Base-by-base conservation (phyloP, 2,888 invertebrate species). In the Stenichneumon culpator region DNA sequence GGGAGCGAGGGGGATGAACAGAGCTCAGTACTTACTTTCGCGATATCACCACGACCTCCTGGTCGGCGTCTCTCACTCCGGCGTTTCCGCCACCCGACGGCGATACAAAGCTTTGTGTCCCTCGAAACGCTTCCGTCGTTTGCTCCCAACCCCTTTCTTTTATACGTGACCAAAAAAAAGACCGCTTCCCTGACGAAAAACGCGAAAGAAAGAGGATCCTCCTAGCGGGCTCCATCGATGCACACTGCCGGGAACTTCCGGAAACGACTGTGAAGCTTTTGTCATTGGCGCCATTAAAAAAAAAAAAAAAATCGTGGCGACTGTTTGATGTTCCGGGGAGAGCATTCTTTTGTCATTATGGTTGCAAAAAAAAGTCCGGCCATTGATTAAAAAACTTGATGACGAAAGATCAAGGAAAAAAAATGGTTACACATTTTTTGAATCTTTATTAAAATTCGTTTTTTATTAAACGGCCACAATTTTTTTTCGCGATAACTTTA, bases 81-180 rank as follows among this genome's bases (percentile, higher is more conserved):
- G 73, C 70, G 47, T 68, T 69, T 70, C 78, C 77, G 70, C 28
- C 78, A 74, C 50, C 68, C 65, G 52, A 57, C 82, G 69, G 60
- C 74, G 82, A 85, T 87, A 83, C 87, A 80, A 83, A 83, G 86
- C 86, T 83, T 84, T 86, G 74, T 82, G 39, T 73, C 52, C 54
- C 65, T 80, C 79, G 83, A 83, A 87, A 75, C 81, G 86, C 86
- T 89, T 88, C 86, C 88, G 86, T 90, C 88, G 85, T 72, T 79
- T 68, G 70, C 86, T 86, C 67, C 77, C 39, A 54, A 54, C 79
- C 60, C 86, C 44, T 68, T 79, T 69, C 83, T 86, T 88, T 86
- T 85, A 86, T 88, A 36, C 69, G 73, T 32, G 63, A 28, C 28
- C 60, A 72, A 70, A 65, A 39, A 74, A 81, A 14, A 50, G n/a